Base-by-base conservation (phyloP, 1,140 invertebrate species). In the Scaptodrosophila lebanonensis region DNA sequence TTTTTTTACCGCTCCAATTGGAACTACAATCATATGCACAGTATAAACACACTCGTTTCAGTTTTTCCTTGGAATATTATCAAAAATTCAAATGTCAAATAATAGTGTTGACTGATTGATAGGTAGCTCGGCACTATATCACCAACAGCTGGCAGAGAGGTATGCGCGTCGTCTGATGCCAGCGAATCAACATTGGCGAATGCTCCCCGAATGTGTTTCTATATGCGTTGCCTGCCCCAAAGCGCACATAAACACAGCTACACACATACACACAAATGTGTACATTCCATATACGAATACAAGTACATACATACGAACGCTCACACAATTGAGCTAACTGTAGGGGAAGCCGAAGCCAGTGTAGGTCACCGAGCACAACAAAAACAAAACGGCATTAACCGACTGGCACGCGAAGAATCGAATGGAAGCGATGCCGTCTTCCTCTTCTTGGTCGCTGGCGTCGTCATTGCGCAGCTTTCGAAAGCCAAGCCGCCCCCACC, bases 141-240 rank as follows among this genome's bases (percentile, higher is more conserved):
- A 43, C 22, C 42, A 16, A 15, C 38, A 12, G 20, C 20, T 44
- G 42, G 39, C 20, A 38, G 51, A 36, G n/a, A 36, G 42, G 40
- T 44, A 35, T 32, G 27, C 17, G 39, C 73, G 76, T n/a, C 75
- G 75, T 82, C 76, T 70, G 70, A 51, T 64, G 76, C 66, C 75
- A 75, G 62, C 76, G 75, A 69, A 82, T 75, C 49, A 83, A 67
- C 76, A 63, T 75, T 83, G 76, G 62, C 75, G 75, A 83, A 83
- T 82, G 73, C 62, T 53, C 53, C 53, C 72, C 48, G 51, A 76
- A 76, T 66, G 43, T 40, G 66, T 45, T 69, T 51, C 66, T 64
- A 64, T 65, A 44, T 51, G 47, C 66, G 36, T n/a, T n/a, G n/a
- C n/a, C n/a, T 44, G 45, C 32, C 56, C 36, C 35, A 49, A 33